Base-by-base conservation (phyloP, 2,113 vertebrate species). In the Fukomys damarensis region DNA sequence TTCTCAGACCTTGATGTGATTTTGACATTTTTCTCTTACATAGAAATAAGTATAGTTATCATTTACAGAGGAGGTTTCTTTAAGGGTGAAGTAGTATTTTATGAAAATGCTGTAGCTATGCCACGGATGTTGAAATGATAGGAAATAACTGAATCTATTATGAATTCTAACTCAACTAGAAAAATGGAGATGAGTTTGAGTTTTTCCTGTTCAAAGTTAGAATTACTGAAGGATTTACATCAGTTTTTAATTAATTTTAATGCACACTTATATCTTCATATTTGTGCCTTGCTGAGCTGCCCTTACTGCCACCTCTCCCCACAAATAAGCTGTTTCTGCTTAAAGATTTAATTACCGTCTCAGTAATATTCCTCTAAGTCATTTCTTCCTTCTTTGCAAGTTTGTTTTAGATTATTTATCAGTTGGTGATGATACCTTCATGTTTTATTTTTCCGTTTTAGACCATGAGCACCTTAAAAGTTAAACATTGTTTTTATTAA, bases 141-240 rank as follows among this genome's bases (percentile, higher is more conserved):
- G 54, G 59, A 49, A 82, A 28, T 41, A 61, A 88, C 24, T 56
- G 16, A 86, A 61, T 82, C 9, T 26, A 43, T 89, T 59, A 59
- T 86, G 70, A 68, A 32, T 77, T 58, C 20, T 91, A 26, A 49
- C 49, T 72, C 81, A 49, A 56, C 58, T 63, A 88, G 43, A 92
- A 91, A 79, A 89, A 80, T 81, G 46, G 14, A 89, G 32, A 72
- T 77, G 43, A 49, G 11, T 61, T 92, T 93, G 84, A 95, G 46
- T 38, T 83, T 89, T 76, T 58, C 35, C 10, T 81, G 19, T 96
- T 96, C n/a, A 94, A 26, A 90, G 49, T 77, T 61, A 86, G 38
- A 93, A 65, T 86, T 95, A 91, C 22, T 91, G 19, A 89, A 87
- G 43, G 38, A 72, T 72, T 95, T 46, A 63, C 43, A 46, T 56